Conservation (phyloP, 1,140 invertebrate species). For the Drosophila virilis region DNA sequence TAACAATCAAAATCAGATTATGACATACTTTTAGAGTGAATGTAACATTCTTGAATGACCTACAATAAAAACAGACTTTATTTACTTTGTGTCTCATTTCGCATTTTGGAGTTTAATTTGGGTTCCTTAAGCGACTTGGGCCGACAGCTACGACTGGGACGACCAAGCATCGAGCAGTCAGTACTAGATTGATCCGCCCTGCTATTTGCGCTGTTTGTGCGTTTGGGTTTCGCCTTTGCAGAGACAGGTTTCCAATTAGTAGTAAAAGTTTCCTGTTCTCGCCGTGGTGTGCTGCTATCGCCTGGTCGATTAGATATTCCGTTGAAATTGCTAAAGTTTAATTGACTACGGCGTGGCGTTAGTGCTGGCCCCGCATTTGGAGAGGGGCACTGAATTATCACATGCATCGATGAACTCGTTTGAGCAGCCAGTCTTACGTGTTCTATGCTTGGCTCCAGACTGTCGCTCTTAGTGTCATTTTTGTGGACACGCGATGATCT, state of each 20-base stretch:
- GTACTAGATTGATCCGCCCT: background rate
- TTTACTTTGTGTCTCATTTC: constrained; percentile 28
- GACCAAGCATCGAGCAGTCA: background rate
- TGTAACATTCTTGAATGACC: too few relatives aligned
- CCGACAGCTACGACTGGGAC: constrained; percentile 48
- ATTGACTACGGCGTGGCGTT: constrained; percentile 15
- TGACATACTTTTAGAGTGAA: too few relatives aligned
- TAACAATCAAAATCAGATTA: too few relatives aligned
- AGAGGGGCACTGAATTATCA: background rate
- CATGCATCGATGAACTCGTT: background rate
- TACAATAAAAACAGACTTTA: background rate
- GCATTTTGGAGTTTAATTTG: constrained; percentile 28
- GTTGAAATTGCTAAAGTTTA: constrained; percentile 27
- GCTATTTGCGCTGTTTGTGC: background rate
- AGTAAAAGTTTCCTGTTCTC: background rate
- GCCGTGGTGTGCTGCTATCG: constrained; percentile 22
- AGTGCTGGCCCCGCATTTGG: background rate
- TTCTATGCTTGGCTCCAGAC: constrained; percentile 16
- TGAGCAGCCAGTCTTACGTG: constrained; percentile 1
- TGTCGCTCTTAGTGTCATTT: background rate
- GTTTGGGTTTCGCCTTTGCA: background rate
- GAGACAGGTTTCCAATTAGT: background rate
- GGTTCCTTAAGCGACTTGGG: constrained; percentile 52
- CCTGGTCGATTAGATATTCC: background rate
- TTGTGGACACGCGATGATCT: background rate